A percentile compares a stretch with the other conserved stretches of the same genome.
Conservation (phyloP, 2,113 vertebrate genomes). For the Python bivittatus region DNA sequence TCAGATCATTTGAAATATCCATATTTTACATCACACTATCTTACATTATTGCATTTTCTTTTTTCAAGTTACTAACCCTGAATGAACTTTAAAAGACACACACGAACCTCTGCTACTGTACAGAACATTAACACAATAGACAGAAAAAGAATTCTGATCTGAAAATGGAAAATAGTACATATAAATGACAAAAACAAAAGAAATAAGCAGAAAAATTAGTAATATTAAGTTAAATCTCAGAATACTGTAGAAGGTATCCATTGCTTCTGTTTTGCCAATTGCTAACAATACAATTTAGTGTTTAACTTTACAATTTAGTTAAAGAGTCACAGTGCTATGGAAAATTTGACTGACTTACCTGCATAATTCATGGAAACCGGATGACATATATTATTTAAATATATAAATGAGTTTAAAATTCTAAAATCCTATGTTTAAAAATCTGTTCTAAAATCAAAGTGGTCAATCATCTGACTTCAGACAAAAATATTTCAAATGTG, state of each 20-base stretch:
- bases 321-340: not conserved
- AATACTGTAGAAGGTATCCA: not conserved
- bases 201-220: not conserved
- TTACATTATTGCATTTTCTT: constrained; percentile 57
- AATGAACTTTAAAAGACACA: constrained; percentile 67
- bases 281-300: not conserved
- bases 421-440: not conserved
- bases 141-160: constrained; percentile 61
- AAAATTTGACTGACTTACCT: not conserved
- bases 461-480: not conserved
- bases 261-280: not conserved
- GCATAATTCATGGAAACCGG: not conserved
- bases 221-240: not conserved
- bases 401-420: not conserved
- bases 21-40: constrained; percentile 52
- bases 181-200: not conserved
- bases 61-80: constrained; percentile 58
- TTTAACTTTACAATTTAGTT: not conserved
- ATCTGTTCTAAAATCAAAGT: not conserved
- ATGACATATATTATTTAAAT: not conserved
- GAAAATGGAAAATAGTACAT: constrained; percentile 42
- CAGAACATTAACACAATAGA: constrained; percentile 65
- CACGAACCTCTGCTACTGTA: constrained; percentile 65
- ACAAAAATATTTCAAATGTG: not conserved
- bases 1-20: constrained; percentile 34